These are phyloP conservation scores for Cepaea nemoralis DNA, from an alignment of 1,140 invertebrate species.

Conservation along the genomic window DNA sequence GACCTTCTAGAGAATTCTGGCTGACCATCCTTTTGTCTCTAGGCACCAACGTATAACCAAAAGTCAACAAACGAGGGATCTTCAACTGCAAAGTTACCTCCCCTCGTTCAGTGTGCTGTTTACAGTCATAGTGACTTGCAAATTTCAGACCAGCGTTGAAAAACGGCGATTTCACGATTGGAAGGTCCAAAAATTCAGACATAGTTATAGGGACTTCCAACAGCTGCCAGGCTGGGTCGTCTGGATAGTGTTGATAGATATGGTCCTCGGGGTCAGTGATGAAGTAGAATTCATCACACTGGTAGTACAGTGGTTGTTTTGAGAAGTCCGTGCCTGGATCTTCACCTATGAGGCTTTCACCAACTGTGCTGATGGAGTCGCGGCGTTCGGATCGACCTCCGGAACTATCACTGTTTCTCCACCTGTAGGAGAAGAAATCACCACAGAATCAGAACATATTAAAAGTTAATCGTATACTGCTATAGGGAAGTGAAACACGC, in stretches of 20 bases:
- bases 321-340: conserved; percentile 8
- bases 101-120: conserved; percentile 63
- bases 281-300: conserved; percentile 73
- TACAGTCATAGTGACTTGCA: conserved; percentile 64
- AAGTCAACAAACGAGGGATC: conserved; percentile 61
- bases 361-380: conserved; percentile 35
- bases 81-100: conserved; percentile 62
- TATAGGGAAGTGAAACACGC: no score
- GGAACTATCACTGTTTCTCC: conserved; percentile 38
- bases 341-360: conserved; percentile 43
- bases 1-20: conserved; percentile 57
- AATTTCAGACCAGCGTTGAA: conserved; percentile 67
- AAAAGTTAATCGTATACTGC: no score
- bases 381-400: conserved; percentile 28
- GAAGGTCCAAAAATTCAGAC: conserved; percentile 74
- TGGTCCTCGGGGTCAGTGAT: conserved; percentile 75
- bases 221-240: conserved; percentile 75
- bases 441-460: no score
- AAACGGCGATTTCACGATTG: conserved; percentile 72
- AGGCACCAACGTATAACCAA: conserved; percentile 64
- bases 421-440: conserved; percentile 6
- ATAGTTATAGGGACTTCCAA: conserved; percentile 73
- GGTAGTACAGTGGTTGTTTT: conserved; percentile 58
- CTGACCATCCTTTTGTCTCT: conserved; percentile 56
- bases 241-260: conserved; percentile 75